phyloP scores from a whole-genome alignment of 2,888 invertebrate genomes.

The Proisotoma minuta region DNA sequence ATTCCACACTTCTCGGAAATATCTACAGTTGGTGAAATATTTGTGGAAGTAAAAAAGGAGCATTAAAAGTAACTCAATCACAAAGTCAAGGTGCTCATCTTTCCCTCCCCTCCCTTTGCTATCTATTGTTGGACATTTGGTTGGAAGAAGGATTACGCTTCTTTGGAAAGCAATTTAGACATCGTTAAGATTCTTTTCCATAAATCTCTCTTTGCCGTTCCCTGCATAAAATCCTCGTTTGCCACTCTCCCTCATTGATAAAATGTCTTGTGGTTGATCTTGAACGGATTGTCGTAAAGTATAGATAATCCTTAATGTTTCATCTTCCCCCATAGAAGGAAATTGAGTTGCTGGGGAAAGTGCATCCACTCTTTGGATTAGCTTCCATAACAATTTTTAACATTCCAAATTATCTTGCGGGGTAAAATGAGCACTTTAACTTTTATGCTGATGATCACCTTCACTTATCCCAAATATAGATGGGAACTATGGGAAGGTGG shows the following conservation, averaged over 20 bases:
- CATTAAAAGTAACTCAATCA: too few species aligned
- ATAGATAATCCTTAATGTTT: not conserved
- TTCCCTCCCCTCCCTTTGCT: too few species aligned
- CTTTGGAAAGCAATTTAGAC: constrained; percentile 24
- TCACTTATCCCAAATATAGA: not conserved
- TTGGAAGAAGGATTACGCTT: not conserved
- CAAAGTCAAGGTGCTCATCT: too few species aligned
- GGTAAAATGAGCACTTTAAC: constrained; percentile 5
- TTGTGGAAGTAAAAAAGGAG: too few species aligned
- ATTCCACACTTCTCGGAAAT: too few species aligned
- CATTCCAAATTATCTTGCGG: not conserved
- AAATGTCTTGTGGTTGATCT: not conserved
- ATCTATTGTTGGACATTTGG: too few species aligned
- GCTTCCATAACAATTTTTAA: not conserved
- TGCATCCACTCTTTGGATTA: not conserved
- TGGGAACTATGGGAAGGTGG: not conserved
- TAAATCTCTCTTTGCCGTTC: constrained; percentile 23
- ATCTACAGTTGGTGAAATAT: too few species aligned
- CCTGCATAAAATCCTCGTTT: constrained; percentile 35
- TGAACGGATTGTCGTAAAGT: not conserved
- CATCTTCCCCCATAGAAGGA: not conserved
- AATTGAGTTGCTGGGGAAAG: not conserved
- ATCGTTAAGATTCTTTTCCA: constrained; percentile 32
- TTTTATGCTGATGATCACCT: constrained; percentile 6
- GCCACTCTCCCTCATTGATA: not conserved